Evolutionary conservation across 37 sponge, comb jelly and placozoan genomes (phyloP), one percentile per base, ranked within the genome.

Genomic region (Oscarella lobularis): DNA sequence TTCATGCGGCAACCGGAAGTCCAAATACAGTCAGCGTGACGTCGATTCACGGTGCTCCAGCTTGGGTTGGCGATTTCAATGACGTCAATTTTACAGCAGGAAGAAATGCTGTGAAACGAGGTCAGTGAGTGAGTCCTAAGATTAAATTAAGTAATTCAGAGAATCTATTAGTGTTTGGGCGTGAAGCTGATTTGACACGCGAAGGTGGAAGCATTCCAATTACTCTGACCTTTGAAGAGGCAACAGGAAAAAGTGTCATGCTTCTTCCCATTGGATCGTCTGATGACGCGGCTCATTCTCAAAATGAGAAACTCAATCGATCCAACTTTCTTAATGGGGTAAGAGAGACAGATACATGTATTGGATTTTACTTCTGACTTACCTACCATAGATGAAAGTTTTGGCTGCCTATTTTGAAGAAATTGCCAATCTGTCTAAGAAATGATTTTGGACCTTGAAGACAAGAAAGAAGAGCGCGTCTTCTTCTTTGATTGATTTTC

Each of bases 251-350:
- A 34, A 78, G 72, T 37, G 79, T 78, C 1, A 78, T 78, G 79
- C 38, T 78, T 71, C 33, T 78, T 33, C 79, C 79, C 2, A 78
- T 78, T 67, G 79, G 79, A 14, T 29, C 37, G 20, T 67, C 72
- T 3, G 79, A 78, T 36, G 79, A 78, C 39, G 79, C 72, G 3
- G 79, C 79, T 78, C 79, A 78, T 35, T 78, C 79, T 67, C 79
- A 78, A 39, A 78, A 78, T 33, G 79, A 78, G 79, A 78, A 78
- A 73, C 68, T 78, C 2, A 70, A 78, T 31, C 66, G 66, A 4
- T 30, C 69, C 3, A 78, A 78, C 73, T 78, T 67, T 68, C 68
- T 78, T 35, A 68, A 78, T 20, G 79, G 79, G 79, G 79, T 78
- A 35, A 78, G 79, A 60, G 79, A 48, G 20, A 48, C 20, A 27